Evolutionary conservation across 1,140 invertebrate species (phyloP).

Genomic region (Psilanteris sp.): DNA sequence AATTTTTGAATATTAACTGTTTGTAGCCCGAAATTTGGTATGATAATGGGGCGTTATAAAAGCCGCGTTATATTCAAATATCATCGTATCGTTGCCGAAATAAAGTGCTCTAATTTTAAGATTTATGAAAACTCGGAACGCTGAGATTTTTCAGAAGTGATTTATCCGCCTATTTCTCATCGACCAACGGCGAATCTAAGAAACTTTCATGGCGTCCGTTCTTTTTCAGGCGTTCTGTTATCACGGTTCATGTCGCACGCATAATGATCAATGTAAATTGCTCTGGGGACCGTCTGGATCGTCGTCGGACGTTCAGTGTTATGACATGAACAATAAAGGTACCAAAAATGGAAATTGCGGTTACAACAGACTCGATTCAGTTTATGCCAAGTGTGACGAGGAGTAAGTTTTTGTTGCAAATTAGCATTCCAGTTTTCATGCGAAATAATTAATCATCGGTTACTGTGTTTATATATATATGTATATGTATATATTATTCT

Average conservation of each 20-base stretch:
- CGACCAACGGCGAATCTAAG: conserved; percentile 2
- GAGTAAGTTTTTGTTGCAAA: too few relatives aligned
- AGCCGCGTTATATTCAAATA: too few relatives aligned
- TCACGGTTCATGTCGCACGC: conserved; percentile 93
- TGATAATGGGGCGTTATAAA: too few relatives aligned
- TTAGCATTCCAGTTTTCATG: too few relatives aligned
- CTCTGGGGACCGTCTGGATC: conserved; percentile 96
- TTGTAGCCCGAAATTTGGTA: too few relatives aligned
- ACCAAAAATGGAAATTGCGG: conserved; percentile 96
- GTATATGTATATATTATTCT: too few relatives aligned
- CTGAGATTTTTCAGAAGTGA: conserved; percentile 1
- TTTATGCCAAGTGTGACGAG: conserved; percentile 86
- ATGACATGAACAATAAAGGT: conserved; percentile 92
- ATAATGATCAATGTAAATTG: conserved; percentile 94
- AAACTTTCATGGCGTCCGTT: conserved; percentile 1
- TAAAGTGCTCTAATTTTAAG: neutral
- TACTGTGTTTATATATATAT: too few relatives aligned
- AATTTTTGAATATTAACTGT: too few relatives aligned
- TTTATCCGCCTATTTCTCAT: conserved; percentile 12
- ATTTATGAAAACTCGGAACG: conserved; percentile 6
- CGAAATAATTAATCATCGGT: too few relatives aligned
- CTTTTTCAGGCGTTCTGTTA: conserved; percentile 90
- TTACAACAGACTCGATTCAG: conserved; percentile 87
- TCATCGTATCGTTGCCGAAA: too few relatives aligned
- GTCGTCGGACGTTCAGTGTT: conserved; percentile 91